Conservation (phyloP, 2,888 invertebrate species). For the Malthinus seriepunctatus region DNA sequence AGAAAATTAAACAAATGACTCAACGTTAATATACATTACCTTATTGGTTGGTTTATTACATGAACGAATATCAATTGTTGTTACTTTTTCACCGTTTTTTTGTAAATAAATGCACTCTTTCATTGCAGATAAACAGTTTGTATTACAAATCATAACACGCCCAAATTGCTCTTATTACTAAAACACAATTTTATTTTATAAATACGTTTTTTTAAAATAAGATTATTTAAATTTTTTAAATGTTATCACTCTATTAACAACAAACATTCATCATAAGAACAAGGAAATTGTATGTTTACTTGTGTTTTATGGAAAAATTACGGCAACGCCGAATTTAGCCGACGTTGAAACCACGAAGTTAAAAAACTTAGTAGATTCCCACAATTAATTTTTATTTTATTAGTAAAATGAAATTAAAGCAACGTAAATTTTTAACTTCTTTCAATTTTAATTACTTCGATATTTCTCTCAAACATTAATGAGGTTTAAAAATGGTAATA, state of each 20-base stretch:
- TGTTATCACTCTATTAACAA: too few relatives aligned
- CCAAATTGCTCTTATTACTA: neutral
- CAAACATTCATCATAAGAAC: neutral
- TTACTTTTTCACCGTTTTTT: constrained; percentile 41
- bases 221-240: too few relatives aligned
- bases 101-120: constrained; percentile 38
- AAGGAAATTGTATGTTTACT: neutral
- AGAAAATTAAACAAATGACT: neutral
- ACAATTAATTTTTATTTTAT: too few relatives aligned
- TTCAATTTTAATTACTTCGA: too few relatives aligned
- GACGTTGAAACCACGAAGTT: neutral
- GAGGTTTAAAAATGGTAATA: too few relatives aligned
- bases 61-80: constrained; percentile 64
- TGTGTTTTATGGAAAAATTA: neutral
- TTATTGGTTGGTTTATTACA: constrained; percentile 69
- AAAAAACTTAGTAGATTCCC: too few relatives aligned
- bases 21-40: constrained; percentile 54
- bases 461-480: too few relatives aligned
- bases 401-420: too few relatives aligned
- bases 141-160: constrained; percentile 36
- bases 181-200: neutral
- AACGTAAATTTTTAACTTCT: too few relatives aligned
- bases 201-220: too few relatives aligned
- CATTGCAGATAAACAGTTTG: constrained; percentile 17
- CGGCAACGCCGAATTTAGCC: neutral